Conservation (phyloP, 2,888 invertebrate species). For the Apotomis capreana region DNA sequence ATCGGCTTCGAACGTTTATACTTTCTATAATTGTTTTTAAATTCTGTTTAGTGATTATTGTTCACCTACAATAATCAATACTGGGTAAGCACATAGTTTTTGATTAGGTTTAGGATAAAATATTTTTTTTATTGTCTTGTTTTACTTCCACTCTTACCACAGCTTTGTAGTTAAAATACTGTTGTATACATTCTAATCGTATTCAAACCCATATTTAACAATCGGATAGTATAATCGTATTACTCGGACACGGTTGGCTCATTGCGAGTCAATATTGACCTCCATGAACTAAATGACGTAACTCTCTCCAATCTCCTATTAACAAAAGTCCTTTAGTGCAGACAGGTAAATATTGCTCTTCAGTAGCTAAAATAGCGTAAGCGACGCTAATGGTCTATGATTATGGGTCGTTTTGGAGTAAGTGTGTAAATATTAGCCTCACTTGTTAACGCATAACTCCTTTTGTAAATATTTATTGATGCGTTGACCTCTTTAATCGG, state of each 20-base stretch:
- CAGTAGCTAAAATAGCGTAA: no score
- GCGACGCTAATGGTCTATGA: no score
- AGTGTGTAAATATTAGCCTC: conserved; percentile 16
- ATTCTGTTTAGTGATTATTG: no score
- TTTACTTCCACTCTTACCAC: no score
- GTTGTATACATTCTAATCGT: conserved; percentile 1
- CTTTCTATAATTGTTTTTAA: no score
- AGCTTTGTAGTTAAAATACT: conserved; percentile 4
- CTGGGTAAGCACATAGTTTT: no score
- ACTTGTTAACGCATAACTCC: conserved; percentile 28
- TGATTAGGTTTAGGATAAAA: no score
- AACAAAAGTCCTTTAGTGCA: not conserved
- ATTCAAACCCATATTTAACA: conserved; percentile 7
- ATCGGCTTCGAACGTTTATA: no score
- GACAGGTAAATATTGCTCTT: conserved; percentile 11
- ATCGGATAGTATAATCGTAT: conserved; percentile 30
- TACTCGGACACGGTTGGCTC: conserved; percentile 19
- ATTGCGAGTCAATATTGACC: conserved; percentile 19
- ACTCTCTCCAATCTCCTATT: not conserved
- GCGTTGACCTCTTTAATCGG: conserved; percentile 29
- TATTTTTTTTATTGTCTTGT: no score
- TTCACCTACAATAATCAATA: no score
- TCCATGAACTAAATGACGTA: not conserved
- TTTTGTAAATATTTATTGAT: conserved; percentile 25
- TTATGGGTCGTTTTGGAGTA: not conserved